Evolutionary conservation across 2,888 invertebrate species (phyloP).

Genomic region (Andrena camellia): DNA sequence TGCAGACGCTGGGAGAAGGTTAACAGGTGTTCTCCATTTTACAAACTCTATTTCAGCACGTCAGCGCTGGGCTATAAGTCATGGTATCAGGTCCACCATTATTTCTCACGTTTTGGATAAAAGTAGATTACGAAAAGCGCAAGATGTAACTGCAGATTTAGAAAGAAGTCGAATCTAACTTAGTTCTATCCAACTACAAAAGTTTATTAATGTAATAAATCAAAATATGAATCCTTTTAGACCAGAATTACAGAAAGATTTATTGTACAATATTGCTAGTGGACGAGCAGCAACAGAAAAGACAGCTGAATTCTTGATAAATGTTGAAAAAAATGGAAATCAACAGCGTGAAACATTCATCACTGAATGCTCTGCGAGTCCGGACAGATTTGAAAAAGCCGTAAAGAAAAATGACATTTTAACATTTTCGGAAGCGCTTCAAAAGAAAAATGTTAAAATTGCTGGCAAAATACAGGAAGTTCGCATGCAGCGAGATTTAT

Average conservation of each 20-base stretch:
- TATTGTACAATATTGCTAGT: background rate
- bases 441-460: background rate
- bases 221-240: conserved; percentile 31
- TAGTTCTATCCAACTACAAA: conserved; percentile 1
- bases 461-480: background rate
- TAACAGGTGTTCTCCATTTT: conserved; percentile 55
- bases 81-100: conserved; percentile 56
- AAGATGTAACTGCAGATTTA: conserved; percentile 12
- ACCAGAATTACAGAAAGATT: background rate
- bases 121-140: conserved; percentile 29
- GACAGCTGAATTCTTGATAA: background rate
- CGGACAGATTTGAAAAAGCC: background rate
- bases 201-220: conserved; percentile 12
- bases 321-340: background rate
- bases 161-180: conserved; percentile 26
- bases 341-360: background rate
- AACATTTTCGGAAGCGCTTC: background rate
- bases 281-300: background rate
- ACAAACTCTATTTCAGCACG: conserved; percentile 69
- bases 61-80: conserved; percentile 67
- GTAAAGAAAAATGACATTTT: background rate
- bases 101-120: conserved; percentile 57
- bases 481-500: background rate
- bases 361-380: background rate
- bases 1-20: conserved; percentile 66